A percentile compares a stretch with the other conserved stretches of the same genome.
Evolutionary conservation across 2,113 vertebrate genomes (phyloP).

Genomic region (Ptilonorhynchus violaceus): DNA sequence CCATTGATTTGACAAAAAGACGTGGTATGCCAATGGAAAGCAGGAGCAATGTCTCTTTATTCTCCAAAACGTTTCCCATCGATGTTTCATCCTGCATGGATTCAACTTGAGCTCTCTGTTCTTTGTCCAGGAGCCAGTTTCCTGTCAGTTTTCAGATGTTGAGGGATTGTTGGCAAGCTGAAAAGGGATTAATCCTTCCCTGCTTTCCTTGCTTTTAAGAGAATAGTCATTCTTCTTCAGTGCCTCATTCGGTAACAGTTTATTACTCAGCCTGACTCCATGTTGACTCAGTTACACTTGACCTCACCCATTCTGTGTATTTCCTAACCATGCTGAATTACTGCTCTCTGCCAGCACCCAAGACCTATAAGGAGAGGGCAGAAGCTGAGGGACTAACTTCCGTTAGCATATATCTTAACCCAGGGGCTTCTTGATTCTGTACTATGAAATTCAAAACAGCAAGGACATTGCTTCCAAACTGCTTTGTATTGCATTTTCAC

Average conservation of each 20-base stretch:
- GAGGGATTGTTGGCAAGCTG: background rate
- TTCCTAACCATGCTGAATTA: background rate
- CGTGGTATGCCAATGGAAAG: background rate
- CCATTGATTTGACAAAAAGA: background rate
- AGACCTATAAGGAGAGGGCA: background rate
- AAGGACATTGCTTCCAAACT: background rate
- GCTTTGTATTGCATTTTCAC: background rate
- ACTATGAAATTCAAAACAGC: background rate
- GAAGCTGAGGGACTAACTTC: background rate
- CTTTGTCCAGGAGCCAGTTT: background rate
- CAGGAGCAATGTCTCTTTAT: background rate
- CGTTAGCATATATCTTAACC: background rate
- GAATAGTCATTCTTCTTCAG: background rate
- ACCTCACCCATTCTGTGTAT: background rate
- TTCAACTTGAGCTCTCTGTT: background rate
- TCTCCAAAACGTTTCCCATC: background rate
- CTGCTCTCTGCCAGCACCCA: background rate
- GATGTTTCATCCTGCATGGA: background rate
- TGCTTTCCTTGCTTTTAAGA: background rate
- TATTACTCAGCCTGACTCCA: background rate
- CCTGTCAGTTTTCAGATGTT: background rate
- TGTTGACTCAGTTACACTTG: background rate
- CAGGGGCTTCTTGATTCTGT: background rate
- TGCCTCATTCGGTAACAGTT: background rate
- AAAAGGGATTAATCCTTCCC: background rate